Base-by-base conservation (phyloP, 2,888 invertebrate genomes). In the Spodoptera exigua region DNA sequence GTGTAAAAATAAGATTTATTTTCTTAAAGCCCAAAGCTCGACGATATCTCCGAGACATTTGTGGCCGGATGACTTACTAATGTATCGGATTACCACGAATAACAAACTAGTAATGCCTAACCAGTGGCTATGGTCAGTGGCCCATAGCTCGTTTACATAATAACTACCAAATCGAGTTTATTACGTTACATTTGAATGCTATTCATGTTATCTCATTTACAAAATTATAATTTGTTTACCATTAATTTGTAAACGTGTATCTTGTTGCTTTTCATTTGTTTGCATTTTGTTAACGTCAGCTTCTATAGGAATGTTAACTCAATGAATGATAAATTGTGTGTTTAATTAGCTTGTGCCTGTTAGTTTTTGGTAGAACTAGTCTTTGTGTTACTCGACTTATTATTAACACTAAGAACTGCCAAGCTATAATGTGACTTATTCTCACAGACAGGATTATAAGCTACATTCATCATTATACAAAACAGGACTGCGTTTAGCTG, bases 71-170 rank as follows among this genome's bases (percentile, higher is more conserved):
- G 79, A 70, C 71, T 76, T 74, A 82, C 83, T 84, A 87, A 85
- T 84, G 81, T 90, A 88, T 91, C 86, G 82, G 84, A 87, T 91
- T 89, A 89, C 89, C 83, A 84, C 89, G 87, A 91, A 90, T 91
- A 88, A 88, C 86, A 86, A 89, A 89, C 81, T 82, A 82, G 82
- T 27, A 78, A 76, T 77, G 82, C 71, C 47, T 48, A 52, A 52
- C 52, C 21, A 68, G 35, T 43, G 39, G 43, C 32, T 73, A 74
- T 81, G 83, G 80, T 72, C 74, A 54, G 75, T 72, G 76, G 66
- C 65, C 68, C 27, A 27, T 27, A 80, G 73, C 74, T 80, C 78
- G 68, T 82, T 84, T 80, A 80, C 80, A 78, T 79, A 81, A 82
- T 76, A 80, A 78, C 80, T 75, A 75, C 65, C 69, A 74, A 81